Percentiles rank a stretch among this genome's conserved stretches.
Conservation (phyloP, 2,888 invertebrate genomes). For the Aphidoletes aphidimyza region DNA sequence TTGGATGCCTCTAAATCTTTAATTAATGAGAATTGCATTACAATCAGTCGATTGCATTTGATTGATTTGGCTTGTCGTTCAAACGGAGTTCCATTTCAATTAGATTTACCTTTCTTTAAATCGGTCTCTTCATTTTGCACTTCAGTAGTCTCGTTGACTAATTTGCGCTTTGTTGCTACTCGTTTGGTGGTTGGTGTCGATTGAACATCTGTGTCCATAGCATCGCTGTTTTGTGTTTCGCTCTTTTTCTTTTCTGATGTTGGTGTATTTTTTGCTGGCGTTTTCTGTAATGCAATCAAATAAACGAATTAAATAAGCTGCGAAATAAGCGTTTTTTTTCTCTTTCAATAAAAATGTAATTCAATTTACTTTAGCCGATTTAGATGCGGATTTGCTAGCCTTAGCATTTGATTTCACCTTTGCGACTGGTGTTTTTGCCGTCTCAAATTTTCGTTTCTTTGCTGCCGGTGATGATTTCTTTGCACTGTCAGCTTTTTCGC, state of each 20-base stretch:
- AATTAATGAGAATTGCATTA: neutral
- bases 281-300: neutral
- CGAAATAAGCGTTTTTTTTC: too few species aligned
- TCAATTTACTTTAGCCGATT: neutral
- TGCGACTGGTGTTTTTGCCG: conserved; percentile 56
- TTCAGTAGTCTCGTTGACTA: neutral
- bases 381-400: neutral
- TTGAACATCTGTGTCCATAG: neutral
- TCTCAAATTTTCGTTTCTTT: conserved; percentile 57
- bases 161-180: neutral
- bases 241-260: neutral
- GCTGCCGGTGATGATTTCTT: conserved; percentile 19
- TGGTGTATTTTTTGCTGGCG: neutral
- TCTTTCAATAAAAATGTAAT: too few species aligned
- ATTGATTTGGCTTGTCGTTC: neutral
- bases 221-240: neutral
- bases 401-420: neutral
- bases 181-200: neutral
- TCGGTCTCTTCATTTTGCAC: neutral
- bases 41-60: neutral
- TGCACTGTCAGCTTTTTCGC: neutral
- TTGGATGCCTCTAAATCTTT: neutral
- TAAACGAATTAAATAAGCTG: neutral
- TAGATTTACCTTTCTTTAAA: neutral
- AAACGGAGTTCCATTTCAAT: too few species aligned